Evolutionary conservation across 2,888 invertebrate genomes (phyloP).

Genomic region (Lasioglossum calceatum): DNA sequence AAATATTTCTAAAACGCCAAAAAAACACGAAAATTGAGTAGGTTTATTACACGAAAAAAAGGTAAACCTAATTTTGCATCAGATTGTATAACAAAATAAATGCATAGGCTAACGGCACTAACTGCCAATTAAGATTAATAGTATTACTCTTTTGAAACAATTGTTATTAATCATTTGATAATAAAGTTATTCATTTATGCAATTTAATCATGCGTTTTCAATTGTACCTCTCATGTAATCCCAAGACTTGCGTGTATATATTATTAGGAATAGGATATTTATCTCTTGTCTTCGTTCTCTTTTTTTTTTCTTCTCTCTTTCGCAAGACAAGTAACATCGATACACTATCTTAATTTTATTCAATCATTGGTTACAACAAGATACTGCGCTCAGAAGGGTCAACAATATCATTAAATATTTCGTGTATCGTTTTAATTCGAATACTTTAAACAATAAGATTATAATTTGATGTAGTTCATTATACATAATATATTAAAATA

Average conservation of each 20-base stretch:
- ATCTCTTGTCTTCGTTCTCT: constrained; percentile 5
- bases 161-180: constrained; percentile 67
- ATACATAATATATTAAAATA: constrained; percentile 84
- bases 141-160: constrained; percentile 53
- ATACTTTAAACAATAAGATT: constrained; percentile 83
- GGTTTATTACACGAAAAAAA: constrained; percentile 47
- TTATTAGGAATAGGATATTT: background rate
- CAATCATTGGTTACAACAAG: constrained; percentile 82
- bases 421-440: constrained; percentile 80
- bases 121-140: constrained; percentile 57
- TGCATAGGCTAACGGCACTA: constrained; percentile 50
- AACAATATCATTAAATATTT: constrained; percentile 84
- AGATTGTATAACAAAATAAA: constrained; percentile 46
- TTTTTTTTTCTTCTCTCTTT: background rate
- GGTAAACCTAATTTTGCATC: constrained; percentile 56
- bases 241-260: background rate
- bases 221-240: constrained; percentile 5
- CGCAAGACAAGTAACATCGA: constrained; percentile 49
- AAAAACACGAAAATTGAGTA: constrained; percentile 47
- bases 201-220: constrained; percentile 31
- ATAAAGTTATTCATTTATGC: constrained; percentile 67
- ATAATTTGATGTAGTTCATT: constrained; percentile 82
- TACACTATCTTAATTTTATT: constrained; percentile 82
- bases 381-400: constrained; percentile 80
- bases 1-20: constrained; percentile 60